A percentile compares a stretch with the other conserved stretches of the same genome.
Conservation (phyloP, 1,140 invertebrate genomes). For the Drosophila sproati region DNA sequence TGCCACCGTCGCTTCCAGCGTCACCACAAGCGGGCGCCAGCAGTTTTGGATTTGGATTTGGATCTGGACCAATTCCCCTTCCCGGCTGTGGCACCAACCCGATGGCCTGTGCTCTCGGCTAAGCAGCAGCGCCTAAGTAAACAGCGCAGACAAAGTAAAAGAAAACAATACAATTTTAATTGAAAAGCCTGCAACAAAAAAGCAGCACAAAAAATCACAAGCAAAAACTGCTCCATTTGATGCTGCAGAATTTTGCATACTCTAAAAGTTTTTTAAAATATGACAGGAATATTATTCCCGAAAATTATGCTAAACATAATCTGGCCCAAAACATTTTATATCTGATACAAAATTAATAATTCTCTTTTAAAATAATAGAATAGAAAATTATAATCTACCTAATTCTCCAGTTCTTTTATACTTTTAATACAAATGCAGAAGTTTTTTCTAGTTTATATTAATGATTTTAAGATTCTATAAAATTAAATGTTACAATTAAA, state of each 20-base stretch:
- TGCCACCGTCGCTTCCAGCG: slow-evolving; percentile 10
- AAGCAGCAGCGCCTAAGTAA: slow-evolving; percentile 72
- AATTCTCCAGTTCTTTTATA: too few relatives aligned
- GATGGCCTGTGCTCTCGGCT: slow-evolving; percentile 35
- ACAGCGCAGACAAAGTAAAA: slow-evolving; percentile 75
- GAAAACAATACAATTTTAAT: slow-evolving; percentile 84
- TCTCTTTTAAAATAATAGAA: too few relatives aligned
- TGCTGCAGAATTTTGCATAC: slow-evolving; percentile 16
- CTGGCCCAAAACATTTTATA: too few relatives aligned
- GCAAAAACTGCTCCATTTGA: not conserved
- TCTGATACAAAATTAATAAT: too few relatives aligned
- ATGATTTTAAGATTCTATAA: too few relatives aligned
- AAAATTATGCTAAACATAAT: too few relatives aligned
- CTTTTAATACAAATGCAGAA: too few relatives aligned
- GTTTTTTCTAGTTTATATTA: too few relatives aligned
- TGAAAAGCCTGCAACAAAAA: slow-evolving; percentile 72
- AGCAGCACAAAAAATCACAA: slow-evolving; percentile 35
- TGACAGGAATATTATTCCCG: too few relatives aligned
- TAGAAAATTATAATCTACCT: too few relatives aligned
- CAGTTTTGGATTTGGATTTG: slow-evolving; percentile 47
- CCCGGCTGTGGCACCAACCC: slow-evolving; percentile 14
- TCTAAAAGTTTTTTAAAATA: not conserved
- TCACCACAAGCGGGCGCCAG: slow-evolving; percentile 42
- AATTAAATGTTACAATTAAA: not conserved
- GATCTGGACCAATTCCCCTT: slow-evolving; percentile 9